Conservation (phyloP, 2,888 invertebrate species). For the Eumacrocentrus americanus region DNA sequence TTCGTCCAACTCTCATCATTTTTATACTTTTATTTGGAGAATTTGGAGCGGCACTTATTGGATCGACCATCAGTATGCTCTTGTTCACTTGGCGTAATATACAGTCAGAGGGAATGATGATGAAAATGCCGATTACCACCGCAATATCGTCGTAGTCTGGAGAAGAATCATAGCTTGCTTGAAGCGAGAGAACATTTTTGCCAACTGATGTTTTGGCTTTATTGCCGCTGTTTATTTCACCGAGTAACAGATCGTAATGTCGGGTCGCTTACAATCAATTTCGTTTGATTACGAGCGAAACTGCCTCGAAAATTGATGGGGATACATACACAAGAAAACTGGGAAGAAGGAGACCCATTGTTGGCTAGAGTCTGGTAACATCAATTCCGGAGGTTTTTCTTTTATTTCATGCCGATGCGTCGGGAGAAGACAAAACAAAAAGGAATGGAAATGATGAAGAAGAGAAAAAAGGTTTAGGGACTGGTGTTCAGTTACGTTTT, state of each 20-base stretch:
- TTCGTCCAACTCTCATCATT: neutral
- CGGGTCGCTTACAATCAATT: constrained; percentile 17
- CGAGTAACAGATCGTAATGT: constrained; percentile 13
- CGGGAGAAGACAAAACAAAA: constrained; percentile 1
- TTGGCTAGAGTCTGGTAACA: constrained; percentile 17
- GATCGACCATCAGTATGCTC: neutral
- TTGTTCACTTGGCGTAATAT: neutral
- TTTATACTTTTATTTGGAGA: neutral
- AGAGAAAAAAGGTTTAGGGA: constrained; percentile 2
- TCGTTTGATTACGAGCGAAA: constrained; percentile 17
- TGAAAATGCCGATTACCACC: too few species aligned
- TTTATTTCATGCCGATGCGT: constrained; percentile 2
- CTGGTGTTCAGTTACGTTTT: constrained; percentile 8
- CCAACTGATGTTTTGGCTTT: neutral
- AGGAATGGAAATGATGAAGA: neutral
- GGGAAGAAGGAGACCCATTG: constrained; percentile 8
- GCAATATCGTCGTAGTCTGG: neutral
- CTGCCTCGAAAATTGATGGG: constrained; percentile 3
- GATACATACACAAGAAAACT: neutral
- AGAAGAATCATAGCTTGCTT: too few species aligned
- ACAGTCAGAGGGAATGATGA: too few species aligned
- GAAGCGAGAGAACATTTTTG: too few species aligned
- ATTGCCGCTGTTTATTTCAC: neutral
- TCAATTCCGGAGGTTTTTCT: constrained; percentile 2
- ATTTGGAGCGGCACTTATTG: neutral